Percentiles rank a stretch among this genome's conserved stretches.
Evolutionary conservation across 2,888 invertebrate species (phyloP).

Genomic region (Phortica magna): DNA sequence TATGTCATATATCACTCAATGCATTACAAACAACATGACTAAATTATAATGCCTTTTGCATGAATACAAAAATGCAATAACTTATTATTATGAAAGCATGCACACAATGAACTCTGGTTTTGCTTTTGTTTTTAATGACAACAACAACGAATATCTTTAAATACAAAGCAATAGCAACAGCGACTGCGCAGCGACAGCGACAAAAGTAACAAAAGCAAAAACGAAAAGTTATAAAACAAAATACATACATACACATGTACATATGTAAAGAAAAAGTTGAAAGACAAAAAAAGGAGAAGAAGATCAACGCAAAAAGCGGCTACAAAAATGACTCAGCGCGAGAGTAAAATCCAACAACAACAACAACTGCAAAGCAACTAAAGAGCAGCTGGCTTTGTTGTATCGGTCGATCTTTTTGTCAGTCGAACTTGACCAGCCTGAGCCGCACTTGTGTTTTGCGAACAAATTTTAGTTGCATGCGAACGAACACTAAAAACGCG

Average conservation of each 20-base stretch:
- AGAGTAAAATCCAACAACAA: constrained; percentile 34
- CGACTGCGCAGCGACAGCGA: constrained; percentile 43
- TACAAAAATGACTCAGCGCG: constrained; percentile 43
- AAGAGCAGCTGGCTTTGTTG: constrained; percentile 13
- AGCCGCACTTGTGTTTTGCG: background rate
- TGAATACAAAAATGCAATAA: constrained; percentile 56
- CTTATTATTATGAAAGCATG: constrained; percentile 58
- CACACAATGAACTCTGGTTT: background rate
- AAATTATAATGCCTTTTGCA: too few relatives aligned
- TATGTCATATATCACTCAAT: too few relatives aligned
- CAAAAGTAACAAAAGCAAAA: constrained; percentile 9
- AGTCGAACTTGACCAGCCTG: background rate
- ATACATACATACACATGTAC: background rate
- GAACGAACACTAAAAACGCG: background rate
- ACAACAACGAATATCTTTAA: background rate
- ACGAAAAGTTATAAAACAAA: background rate
- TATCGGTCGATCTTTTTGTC: background rate
- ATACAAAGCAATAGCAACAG: background rate
- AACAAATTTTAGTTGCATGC: background rate
- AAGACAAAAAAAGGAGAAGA: constrained; percentile 2
- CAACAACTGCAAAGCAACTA: constrained; percentile 37
- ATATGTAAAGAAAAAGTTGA: background rate
- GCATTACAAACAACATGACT: too few relatives aligned
- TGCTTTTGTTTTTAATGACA: background rate
- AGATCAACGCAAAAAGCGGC: background rate